phyloP scores from a whole-genome alignment of 2,797 vertebrate species.

The Coregonus sp. region DNA sequence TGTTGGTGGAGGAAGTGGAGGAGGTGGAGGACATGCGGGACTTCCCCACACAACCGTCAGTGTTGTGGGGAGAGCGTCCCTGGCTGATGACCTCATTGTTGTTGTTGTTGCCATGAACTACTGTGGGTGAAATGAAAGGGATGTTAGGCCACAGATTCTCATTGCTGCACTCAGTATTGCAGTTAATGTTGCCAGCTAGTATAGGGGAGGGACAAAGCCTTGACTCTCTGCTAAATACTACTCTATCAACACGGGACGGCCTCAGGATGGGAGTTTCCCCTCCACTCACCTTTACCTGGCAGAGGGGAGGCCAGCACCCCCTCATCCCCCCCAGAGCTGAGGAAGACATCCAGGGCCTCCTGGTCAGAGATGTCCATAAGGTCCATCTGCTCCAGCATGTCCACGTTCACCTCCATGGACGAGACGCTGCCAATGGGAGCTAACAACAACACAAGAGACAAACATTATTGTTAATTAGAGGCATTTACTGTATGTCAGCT shows the following conservation, averaged over 20 bases:
- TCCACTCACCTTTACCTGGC: constrained; percentile 69
- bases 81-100: constrained; percentile 57
- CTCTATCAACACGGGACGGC: not conserved
- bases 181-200: not conserved
- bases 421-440: constrained; percentile 84
- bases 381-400: constrained; percentile 94
- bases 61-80: constrained; percentile 77
- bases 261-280: not conserved
- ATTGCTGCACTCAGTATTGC: not conserved
- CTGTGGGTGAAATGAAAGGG: constrained; percentile 13
- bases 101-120: constrained; percentile 52
- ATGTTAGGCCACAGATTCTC: not conserved
- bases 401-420: constrained; percentile 97
- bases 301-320: constrained; percentile 65
- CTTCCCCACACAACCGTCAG: constrained; percentile 72
- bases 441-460: constrained; percentile 26
- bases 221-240: not conserved
- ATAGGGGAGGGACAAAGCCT: not conserved
- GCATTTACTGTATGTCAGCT: not conserved
- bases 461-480: not conserved
- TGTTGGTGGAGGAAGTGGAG: constrained; percentile 82
- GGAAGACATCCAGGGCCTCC: constrained; percentile 91
- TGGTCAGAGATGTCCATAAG: constrained; percentile 89
- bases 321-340: constrained; percentile 83
- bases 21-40: constrained; percentile 87